Base-by-base conservation (phyloP, 2,797 vertebrate species). In the Falco rusticolus region DNA sequence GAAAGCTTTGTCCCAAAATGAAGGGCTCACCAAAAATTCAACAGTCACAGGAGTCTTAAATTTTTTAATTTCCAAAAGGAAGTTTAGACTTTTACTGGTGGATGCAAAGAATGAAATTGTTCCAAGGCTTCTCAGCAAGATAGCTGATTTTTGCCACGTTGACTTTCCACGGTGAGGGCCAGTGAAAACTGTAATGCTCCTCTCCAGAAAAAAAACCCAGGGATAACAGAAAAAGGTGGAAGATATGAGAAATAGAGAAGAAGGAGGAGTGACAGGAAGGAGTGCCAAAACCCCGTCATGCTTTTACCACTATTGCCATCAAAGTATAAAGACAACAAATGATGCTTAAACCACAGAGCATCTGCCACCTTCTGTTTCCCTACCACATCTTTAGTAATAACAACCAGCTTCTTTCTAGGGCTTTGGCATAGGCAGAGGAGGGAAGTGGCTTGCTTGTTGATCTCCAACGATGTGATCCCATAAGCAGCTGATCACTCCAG, bases 381-480 rank as follows among this genome's bases (percentile, higher is more conserved):
- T 69, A n/a, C 25, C 28, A 60, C 19, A 29, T 37, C 21, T 85
- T 90, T 28, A 6, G 16, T 65, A 65, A 11, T 16, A 89, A 15
- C 28, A 77, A 47, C 8, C 13, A 47, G 15, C 16, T 66, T 87
- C 16, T 88, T 94, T 76, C 59, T 76, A 63, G 33, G 14, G 16
- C 13, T 76, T 28, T 85, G 54, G 43, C 20, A 64, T 1, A 59
- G 22, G 4, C 13, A 78, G 31, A 86, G 15, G 6, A 76, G 2
- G 10, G 21, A 61, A 66, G 61, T 34, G 3, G 20, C 37, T 87
- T 68, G 12, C n/a, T 84, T 89, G 28, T 56, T 14, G 6, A 4
- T 25, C n/a, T 92, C 41, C n/a, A 57, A 1, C 1, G 0, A 10
- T 28, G 17, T 29, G 37, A 53, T 26, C 7, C 5, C 8, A 20